Conservation (phyloP, 2,888 invertebrate species). For the Tiphia femorata region DNA sequence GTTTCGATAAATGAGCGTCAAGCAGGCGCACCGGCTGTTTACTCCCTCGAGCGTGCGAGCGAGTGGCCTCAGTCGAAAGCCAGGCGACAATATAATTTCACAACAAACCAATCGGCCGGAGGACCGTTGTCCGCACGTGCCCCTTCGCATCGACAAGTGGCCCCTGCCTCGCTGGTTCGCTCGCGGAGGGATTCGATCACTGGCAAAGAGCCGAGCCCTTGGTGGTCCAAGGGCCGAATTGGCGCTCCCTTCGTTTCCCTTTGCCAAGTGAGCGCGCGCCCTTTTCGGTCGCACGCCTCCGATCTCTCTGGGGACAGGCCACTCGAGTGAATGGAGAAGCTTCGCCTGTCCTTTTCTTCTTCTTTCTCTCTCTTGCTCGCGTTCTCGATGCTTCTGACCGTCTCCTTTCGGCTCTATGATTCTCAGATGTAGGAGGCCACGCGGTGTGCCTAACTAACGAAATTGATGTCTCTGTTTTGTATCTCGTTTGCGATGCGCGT, state of each 20-base stretch:
- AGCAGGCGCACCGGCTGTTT: conserved; percentile 24
- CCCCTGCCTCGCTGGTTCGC: too few relatives aligned
- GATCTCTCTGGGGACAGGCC: conserved; percentile 30
- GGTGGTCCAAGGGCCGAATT: too few relatives aligned
- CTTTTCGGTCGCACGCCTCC: conserved; percentile 24
- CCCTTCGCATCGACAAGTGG: conserved; percentile 37
- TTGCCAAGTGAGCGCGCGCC: conserved; percentile 2
- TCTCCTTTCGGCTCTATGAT: too few relatives aligned
- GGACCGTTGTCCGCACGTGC: conserved; percentile 21
- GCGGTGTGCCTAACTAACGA: conserved; percentile 46
- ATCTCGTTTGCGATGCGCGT: conserved; percentile 41
- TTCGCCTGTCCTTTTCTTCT: too few relatives aligned
- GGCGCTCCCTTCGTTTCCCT: too few relatives aligned
- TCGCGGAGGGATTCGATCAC: too few relatives aligned
- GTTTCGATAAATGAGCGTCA: conserved; percentile 26
- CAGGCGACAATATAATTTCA: conserved; percentile 61
- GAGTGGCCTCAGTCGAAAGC: conserved; percentile 18
- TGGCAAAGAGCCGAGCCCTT: too few relatives aligned
- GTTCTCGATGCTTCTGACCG: too few relatives aligned
- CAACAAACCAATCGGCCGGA: conserved; percentile 57
- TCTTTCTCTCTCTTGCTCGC: too few relatives aligned
- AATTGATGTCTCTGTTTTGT: conserved; percentile 59
- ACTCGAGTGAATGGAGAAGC: conserved; percentile 43
- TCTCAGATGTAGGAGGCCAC: too few relatives aligned
- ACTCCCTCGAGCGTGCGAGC: background rate